Evolutionary conservation across 2,113 vertebrate species (phyloP).

Genomic region (Lynx canadensis): DNA sequence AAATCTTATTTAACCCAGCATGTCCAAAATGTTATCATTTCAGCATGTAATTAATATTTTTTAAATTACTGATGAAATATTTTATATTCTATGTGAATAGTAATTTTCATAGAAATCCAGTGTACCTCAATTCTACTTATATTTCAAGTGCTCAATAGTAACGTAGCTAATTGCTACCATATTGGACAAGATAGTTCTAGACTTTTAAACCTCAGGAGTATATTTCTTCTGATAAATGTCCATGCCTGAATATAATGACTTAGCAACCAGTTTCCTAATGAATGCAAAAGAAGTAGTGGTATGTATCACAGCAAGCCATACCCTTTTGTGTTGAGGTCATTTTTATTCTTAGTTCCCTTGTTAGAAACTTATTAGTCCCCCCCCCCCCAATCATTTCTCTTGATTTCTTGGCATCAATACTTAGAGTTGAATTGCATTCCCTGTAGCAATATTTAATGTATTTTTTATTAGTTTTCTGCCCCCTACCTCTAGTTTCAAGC

Average conservation of each 20-base stretch:
- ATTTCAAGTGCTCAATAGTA: not conserved
- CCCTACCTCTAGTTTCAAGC: not conserved
- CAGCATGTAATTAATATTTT: not conserved
- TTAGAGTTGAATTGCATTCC: constrained; percentile 3
- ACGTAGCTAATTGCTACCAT: not conserved
- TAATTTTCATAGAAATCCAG: constrained; percentile 4
- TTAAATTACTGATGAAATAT: not conserved
- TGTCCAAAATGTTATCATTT: not conserved
- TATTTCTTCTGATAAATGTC: not conserved
- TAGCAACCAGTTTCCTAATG: not conserved
- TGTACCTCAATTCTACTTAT: not conserved
- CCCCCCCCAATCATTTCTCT: not conserved
- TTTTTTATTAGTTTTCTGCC: not conserved
- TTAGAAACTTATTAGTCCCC: not conserved
- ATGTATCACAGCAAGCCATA: not conserved
- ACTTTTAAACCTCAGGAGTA: not conserved
- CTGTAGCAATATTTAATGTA: not conserved
- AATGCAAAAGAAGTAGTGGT: not conserved
- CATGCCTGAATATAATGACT: not conserved
- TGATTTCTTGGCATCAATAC: not conserved
- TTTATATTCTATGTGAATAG: not conserved
- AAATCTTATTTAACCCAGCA: not conserved
- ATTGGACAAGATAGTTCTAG: not conserved
- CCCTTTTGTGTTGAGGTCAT: not conserved
- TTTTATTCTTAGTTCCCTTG: constrained; percentile 26